phyloP scores from a whole-genome alignment of 1,140 invertebrate genomes.

The Tyrophagus putrescentiae region DNA sequence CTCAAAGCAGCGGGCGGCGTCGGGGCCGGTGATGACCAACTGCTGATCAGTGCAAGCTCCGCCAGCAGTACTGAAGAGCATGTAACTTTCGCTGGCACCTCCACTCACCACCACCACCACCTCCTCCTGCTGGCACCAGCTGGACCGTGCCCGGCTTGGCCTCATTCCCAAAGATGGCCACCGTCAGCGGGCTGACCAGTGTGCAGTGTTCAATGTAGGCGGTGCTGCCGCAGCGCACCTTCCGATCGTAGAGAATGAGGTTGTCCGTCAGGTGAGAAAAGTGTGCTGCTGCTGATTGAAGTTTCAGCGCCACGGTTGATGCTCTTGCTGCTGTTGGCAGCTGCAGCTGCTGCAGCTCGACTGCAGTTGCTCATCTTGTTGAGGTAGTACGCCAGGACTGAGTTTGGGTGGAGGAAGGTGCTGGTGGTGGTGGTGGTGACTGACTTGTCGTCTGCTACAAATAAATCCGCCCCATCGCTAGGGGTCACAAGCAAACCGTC shows the following conservation, averaged over 20 bases:
- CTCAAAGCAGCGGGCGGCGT: slow-evolving; percentile 44
- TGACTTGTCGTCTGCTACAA: slow-evolving; percentile 32
- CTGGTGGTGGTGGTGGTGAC: slow-evolving; percentile 33
- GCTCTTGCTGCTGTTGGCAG: too few relatives aligned
- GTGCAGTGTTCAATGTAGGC: slow-evolving; percentile 58
- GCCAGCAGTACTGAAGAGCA: background rate
- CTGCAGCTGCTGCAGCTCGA: too few relatives aligned
- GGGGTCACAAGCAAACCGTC: slow-evolving; percentile 58
- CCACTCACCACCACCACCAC: background rate
- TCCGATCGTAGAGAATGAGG: slow-evolving; percentile 6
- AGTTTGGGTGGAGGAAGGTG: slow-evolving; percentile 48
- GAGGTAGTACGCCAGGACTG: slow-evolving; percentile 49
- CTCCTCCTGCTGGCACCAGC: too few relatives aligned
- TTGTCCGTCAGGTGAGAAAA: background rate
- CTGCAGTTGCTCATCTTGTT: slow-evolving; percentile 58
- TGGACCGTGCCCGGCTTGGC: too few relatives aligned
- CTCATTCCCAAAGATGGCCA: slow-evolving; percentile 53
- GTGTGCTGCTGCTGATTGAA: background rate
- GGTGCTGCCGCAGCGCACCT: slow-evolving; percentile 32
- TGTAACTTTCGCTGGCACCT: background rate
- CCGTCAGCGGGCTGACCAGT: slow-evolving; percentile 56
- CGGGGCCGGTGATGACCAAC: too few relatives aligned
- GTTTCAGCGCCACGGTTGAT: too few relatives aligned
- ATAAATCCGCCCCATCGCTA: slow-evolving; percentile 42
- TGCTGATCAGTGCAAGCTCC: background rate